phyloP scores from a whole-genome alignment of 2,797 vertebrate species.

The Adrianichthys oophorus region DNA sequence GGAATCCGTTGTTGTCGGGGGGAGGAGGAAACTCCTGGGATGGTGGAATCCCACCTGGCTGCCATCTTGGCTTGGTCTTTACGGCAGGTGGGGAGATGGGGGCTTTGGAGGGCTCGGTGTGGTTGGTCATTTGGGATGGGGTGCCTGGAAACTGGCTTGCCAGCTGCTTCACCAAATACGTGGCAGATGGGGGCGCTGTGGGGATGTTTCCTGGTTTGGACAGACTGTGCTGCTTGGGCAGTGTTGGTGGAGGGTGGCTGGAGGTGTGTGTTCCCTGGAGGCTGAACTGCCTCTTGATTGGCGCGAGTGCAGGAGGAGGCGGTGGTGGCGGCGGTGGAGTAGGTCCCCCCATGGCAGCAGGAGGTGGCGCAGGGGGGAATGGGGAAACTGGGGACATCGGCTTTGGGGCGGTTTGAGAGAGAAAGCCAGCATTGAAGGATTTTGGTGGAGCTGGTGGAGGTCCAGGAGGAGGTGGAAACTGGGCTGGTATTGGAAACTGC shows the following conservation, averaged over 20 bases:
- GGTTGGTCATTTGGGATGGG: slow-evolving; percentile 64
- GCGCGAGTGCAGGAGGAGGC: slow-evolving; percentile 73
- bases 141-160: slow-evolving; percentile 88
- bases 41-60: slow-evolving; percentile 73
- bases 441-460: slow-evolving; percentile 78
- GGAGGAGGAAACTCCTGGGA: slow-evolving; percentile 91
- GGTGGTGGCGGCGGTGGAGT: slow-evolving; percentile 67
- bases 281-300: slow-evolving; percentile 83
- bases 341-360: slow-evolving; percentile 41
- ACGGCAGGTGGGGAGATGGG: slow-evolving; percentile 91
- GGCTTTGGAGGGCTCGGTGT: slow-evolving; percentile 71
- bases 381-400: slow-evolving; percentile 65
- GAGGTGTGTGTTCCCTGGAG: slow-evolving; percentile 58
- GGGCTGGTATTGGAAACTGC: slow-evolving; percentile 41
- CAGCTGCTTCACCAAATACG: slow-evolving; percentile 86
- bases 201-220: slow-evolving; percentile 69
- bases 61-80: slow-evolving; percentile 95
- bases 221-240: slow-evolving; percentile 91
- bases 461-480: slow-evolving; percentile 65
- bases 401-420: slow-evolving; percentile 76
- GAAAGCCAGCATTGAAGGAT: slow-evolving; percentile 73
- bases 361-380: slow-evolving; percentile 52
- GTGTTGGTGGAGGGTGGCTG: slow-evolving; percentile 73
- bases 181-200: slow-evolving; percentile 62
- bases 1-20: slow-evolving; percentile 82